phyloP scores from a whole-genome alignment of 2,888 invertebrate genomes.

The Diloba caeruleocephala region DNA sequence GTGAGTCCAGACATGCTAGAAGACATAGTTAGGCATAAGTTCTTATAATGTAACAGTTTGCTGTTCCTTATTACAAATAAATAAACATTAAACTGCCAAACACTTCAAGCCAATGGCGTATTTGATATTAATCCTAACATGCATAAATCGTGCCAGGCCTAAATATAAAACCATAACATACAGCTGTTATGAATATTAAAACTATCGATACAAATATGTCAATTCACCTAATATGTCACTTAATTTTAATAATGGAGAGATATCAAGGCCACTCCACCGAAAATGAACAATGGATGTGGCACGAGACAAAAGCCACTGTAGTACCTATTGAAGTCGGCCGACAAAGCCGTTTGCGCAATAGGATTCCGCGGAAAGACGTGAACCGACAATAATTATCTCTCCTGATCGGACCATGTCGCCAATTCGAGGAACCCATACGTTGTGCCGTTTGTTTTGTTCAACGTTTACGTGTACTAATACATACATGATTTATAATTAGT shows the following conservation, averaged over 20 bases:
- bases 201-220: conserved; percentile 18
- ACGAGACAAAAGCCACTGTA: conserved; percentile 84
- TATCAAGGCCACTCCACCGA: conserved; percentile 80
- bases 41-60: neutral
- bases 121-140: too few species aligned
- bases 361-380: conserved; percentile 87
- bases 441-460: conserved; percentile 62
- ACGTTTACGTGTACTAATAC: conserved; percentile 38
- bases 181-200: conserved; percentile 3
- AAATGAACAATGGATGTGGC: conserved; percentile 86
- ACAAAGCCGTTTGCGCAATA: conserved; percentile 88
- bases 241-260: conserved; percentile 76
- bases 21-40: conserved; percentile 30
- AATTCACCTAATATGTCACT: conserved; percentile 66
- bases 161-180: conserved; percentile 11
- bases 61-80: too few species aligned
- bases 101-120: too few species aligned
- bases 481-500: conserved; percentile 40
- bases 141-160: neutral
- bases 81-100: too few species aligned
- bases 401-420: conserved; percentile 79
- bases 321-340: conserved; percentile 82
- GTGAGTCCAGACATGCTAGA: conserved; percentile 92
- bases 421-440: conserved; percentile 76
- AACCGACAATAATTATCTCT: conserved; percentile 86